phyloP scores from a whole-genome alignment of 1,140 invertebrate genomes.

The Chionoecetes opilio region DNA sequence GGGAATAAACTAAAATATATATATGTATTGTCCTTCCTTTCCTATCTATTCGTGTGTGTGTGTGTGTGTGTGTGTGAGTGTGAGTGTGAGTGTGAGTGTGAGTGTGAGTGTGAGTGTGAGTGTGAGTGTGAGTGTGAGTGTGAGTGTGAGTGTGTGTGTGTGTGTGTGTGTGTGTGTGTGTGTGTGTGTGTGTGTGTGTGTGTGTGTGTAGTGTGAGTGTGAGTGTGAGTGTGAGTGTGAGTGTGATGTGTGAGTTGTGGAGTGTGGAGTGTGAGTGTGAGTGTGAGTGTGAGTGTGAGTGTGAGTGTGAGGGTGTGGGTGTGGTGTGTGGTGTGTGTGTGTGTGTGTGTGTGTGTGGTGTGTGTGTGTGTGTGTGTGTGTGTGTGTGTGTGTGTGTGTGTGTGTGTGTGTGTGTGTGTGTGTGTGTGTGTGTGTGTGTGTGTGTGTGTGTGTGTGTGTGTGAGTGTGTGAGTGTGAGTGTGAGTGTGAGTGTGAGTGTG shows the following conservation, averaged over 20 bases:
- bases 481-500: no score
- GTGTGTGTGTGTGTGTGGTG: no score
- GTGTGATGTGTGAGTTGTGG: not conserved
- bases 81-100: constrained; percentile 30
- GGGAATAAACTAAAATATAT: no score
- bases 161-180: constrained; percentile 38
- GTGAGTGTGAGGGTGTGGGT: no score
- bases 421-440: no score
- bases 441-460: constrained; percentile 34
- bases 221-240: constrained; percentile 27
- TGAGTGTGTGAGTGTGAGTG: not conserved
- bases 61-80: constrained; percentile 30
- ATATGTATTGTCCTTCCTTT: no score
- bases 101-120: constrained; percentile 37
- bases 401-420: no score
- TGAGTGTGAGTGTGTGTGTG: constrained; percentile 32
- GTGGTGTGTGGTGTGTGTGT: no score
- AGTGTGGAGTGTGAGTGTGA: no score
- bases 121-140: constrained; percentile 38
- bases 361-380: no score
- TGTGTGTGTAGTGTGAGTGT: constrained; percentile 37
- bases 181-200: constrained; percentile 36
- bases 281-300: no score
- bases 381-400: no score
- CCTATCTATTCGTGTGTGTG: constrained; percentile 25